Conservation (phyloP, 2,797 vertebrate species). For the Karalla daura region DNA sequence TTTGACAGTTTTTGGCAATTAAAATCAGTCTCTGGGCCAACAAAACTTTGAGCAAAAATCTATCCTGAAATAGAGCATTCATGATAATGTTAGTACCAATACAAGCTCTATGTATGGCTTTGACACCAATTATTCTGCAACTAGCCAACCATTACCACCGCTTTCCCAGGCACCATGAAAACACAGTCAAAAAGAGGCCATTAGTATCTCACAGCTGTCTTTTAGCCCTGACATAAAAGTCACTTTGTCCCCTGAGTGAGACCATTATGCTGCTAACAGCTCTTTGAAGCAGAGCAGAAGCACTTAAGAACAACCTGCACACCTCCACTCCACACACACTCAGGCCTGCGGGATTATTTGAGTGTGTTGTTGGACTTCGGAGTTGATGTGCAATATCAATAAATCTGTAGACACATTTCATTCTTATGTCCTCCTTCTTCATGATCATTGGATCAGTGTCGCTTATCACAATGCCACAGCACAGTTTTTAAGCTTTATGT, state of each 20-base stretch:
- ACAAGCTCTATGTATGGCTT: neutral
- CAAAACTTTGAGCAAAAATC: neutral
- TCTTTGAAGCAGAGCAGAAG: slow-evolving; percentile 77
- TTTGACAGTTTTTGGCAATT: neutral
- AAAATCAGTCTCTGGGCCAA: neutral
- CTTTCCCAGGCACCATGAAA: slow-evolving; percentile 9
- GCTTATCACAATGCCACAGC: too few relatives aligned
- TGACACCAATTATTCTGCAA: neutral
- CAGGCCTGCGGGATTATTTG: slow-evolving; percentile 8
- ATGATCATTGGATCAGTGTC: too few relatives aligned
- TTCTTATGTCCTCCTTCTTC: neutral
- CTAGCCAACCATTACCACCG: neutral
- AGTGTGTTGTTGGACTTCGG: slow-evolving; percentile 21
- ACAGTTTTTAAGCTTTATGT: too few relatives aligned
- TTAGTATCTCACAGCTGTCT: slow-evolving; percentile 43
- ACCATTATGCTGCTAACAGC: slow-evolving; percentile 60
- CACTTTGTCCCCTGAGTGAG: slow-evolving; percentile 38
- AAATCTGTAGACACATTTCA: neutral
- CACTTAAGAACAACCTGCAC: slow-evolving; percentile 60
- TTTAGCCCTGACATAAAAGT: slow-evolving; percentile 65
- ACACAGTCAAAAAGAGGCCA: slow-evolving; percentile 13
- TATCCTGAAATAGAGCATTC: neutral
- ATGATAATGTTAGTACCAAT: neutral
- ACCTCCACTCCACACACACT: slow-evolving; percentile 64
- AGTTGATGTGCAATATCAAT: neutral